Evolutionary conservation across 1,140 invertebrate species (phyloP), one percentile per base, ranked within the genome.

Genomic region (Philotrypesis tridentata): DNA sequence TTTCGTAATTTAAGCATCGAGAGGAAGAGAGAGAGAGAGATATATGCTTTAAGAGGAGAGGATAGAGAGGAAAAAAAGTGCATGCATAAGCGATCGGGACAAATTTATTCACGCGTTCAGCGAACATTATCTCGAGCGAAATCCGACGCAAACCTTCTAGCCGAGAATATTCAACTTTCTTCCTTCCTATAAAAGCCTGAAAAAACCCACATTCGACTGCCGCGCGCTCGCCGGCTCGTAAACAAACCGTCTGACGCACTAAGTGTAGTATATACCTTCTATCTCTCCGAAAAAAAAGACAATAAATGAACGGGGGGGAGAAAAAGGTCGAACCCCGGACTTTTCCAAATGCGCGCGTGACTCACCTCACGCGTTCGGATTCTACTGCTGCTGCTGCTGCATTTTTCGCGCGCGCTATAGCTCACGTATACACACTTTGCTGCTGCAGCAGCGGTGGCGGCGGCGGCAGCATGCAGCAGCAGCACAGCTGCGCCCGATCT

Each of bases 291-390:
- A n/a, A 55, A 55, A 55, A 55, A 55, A 55, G 17, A 55, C 17
- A n/a, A n/a, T 55, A n/a, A 21, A n/a, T 37, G 33, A 5, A 37
- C 33, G 9, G 9, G 9, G 9, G 3, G 33, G 9, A 33, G 9
- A 33, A 70, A 70, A 5, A 70, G 37, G 31, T 37, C 2, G 5
- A n/a, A n/a, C 14, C 25, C 29, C 3, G 17, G 31, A 70, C 9
- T 70, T 70, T 70, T 70, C 67, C 67, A 70, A 29, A 9, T 2
- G 31, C 31, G 21, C 21, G 31, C 67, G 67, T 70, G 67, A 70
- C 25, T 70, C 67, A 70, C 31, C 27, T 14, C 61, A 25, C 7
- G 61, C 23, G 61, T 25, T 25, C 25, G 27, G 7, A 27, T 65
- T 29, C 23, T 27, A 65, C n/a, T 25, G 12, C 61, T 23, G 25